Base-by-base conservation (phyloP, 1,140 invertebrate species). In the Lasaia peninsularis region DNA sequence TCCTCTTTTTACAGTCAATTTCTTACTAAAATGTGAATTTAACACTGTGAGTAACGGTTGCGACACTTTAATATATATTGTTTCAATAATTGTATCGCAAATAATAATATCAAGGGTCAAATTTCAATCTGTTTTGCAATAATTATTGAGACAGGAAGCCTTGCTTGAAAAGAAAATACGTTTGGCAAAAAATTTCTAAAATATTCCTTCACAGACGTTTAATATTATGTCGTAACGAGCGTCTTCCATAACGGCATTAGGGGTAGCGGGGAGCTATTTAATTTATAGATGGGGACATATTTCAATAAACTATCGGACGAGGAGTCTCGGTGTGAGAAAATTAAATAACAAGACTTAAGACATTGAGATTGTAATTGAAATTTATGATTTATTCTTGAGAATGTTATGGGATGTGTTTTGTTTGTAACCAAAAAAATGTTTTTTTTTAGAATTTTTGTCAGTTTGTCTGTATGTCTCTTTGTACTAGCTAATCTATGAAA, bases 261-360 rank as follows among this genome's bases (percentile, higher is more conserved):
- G 8, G 37, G 37, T 44, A 44, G 37, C 18, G 37, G 37, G 12
- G 4, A 16, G 14, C 11, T 44, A 44, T 44, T 21, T 44, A 20
- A 44, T n/a, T 44, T 21, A 18, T 20, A 48, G 44, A 24, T n/a
- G 18, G 44, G 20, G 11, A 24, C 18, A 24, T 48, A 48, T 48
- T 48, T 48, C 44, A 48, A 48, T 48, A 48, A 48, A 48, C 44
- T 48, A 48, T 48, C 44, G n/a, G 4, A 2, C 44, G 5, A 24
- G 40, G 9, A 44, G 44, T 48, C 44, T 5, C 20, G 10, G 10
- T 24, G 16, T 24, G 44, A 11, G 44, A n/a, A 48, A 48, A 48
- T 48, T 48, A 48, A 48, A 48, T 48, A 24, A 2, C 20, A 12
- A 21, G 44, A 48, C 21, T 48, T 24, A n/a, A 20, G 11, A 24